Evolutionary conservation across 2,888 invertebrate genomes (phyloP), one percentile per base, ranked within the genome.

Genomic region (Dryocosmus kuriphilus): DNA sequence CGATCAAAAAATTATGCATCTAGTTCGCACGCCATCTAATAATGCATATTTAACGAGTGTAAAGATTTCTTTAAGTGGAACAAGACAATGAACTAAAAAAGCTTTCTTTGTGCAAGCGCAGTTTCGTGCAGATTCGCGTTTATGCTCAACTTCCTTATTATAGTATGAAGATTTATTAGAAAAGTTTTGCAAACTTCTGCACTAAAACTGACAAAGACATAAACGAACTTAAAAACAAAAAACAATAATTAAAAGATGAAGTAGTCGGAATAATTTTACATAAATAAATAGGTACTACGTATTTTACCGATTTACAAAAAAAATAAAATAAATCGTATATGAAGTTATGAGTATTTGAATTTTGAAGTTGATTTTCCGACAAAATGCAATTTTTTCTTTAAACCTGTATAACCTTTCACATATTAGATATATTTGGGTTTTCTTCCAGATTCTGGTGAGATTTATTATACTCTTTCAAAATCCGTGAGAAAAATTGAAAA

Each of bases 21-120:
- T 84, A 79, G 82, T 77, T 81, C 81, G 75, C 82, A 81, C 78
- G 83, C 78, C 78, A 77, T 74, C 76, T 77, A 82, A 80, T 77
- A 74, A 80, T 81, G 63, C 80, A 81, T 83, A 83, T 80, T 79
- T 83, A 79, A 82, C 79, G 81, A 82, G 71, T 77, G 74, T 73
- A 77, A 77, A 77, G 41, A 77, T 76, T 79, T 71, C 24, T 24
- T 79, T 81, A 85, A 85, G 83, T 85, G 60, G 84, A 85, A 81
- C 83, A 85, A 84, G 85, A 84, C 85, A 84, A 84, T 83, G 82
- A 82, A 84, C 81, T 81, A 77, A 81, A 79, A 61, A 80, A 81
- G 73, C 71, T 76, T 76, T 78, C 60, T 76, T 77, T 80, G 80
- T 82, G 65, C 75, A 80, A 77, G 77, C 77, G 76, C 78, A 76